Conservation (phyloP, 92 coral and sea anemone species). For the Micromussa lordhowensis region DNA sequence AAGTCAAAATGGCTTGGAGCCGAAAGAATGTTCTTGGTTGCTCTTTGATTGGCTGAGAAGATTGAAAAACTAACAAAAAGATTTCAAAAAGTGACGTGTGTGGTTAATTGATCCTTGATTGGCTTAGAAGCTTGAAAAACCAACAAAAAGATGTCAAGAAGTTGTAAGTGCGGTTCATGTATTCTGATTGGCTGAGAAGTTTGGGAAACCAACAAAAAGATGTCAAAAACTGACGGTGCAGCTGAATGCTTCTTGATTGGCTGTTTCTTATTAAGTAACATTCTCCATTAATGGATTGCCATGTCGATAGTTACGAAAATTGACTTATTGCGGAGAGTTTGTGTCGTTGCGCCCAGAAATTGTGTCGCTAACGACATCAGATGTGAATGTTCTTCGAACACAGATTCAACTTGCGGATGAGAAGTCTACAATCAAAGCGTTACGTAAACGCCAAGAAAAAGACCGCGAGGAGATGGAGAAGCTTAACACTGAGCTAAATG, state of each 20-base stretch:
- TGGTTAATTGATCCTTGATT: too few species aligned
- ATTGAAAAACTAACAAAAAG: not conserved
- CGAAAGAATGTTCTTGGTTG: not conserved
- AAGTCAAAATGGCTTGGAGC: not conserved
- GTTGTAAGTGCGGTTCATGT: too few species aligned
- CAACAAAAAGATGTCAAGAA: too few species aligned
- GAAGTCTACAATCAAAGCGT: constrained; percentile 90
- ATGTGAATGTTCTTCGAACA: not conserved
- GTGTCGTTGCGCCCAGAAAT: not conserved
- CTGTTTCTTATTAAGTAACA: not conserved
- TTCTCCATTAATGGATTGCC: too few species aligned
- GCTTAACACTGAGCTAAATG: constrained; percentile 79
- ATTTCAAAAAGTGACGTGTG: not conserved
- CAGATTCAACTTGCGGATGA: constrained; percentile 97
- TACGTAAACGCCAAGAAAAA: constrained; percentile 96
- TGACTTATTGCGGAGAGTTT: not conserved
- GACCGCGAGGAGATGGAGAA: constrained; percentile 90
- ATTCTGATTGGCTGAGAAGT: too few species aligned
- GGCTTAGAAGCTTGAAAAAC: too few species aligned
- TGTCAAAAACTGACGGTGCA: not conserved
- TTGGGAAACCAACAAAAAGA: not conserved
- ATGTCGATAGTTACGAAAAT: too few species aligned
- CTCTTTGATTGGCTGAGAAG: too few species aligned
- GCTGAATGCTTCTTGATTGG: not conserved
- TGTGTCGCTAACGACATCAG: not conserved